Conservation (phyloP, 2,888 invertebrate genomes). For the Cheilosia urbana region DNA sequence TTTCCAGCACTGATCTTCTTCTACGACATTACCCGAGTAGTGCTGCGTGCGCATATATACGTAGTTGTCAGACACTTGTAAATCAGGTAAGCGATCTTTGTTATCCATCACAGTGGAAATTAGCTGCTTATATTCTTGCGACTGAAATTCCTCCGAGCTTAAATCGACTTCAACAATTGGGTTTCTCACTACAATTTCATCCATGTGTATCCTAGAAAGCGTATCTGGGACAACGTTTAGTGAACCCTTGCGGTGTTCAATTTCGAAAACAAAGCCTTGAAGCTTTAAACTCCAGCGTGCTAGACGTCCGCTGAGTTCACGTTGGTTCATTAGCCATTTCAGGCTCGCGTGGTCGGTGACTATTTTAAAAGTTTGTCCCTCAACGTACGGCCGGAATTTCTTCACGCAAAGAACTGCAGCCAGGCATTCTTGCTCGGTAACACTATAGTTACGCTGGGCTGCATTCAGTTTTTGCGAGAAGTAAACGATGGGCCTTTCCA, state of each 20-base stretch:
- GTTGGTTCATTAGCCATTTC: too few species aligned
- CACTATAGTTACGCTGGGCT: too few species aligned
- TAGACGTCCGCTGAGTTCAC: neutral
- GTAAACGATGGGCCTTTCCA: neutral
- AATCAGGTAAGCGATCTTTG: neutral
- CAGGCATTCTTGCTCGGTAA: too few species aligned
- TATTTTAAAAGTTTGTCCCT: too few species aligned
- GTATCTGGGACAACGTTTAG: neutral
- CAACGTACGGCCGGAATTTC: too few species aligned
- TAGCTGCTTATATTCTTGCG: slow-evolving; percentile 1
- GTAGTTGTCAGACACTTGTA: neutral
- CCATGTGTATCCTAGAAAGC: neutral
- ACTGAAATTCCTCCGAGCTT: neutral
- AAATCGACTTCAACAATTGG: neutral
- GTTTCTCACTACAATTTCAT: neutral
- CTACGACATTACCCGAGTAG: neutral
- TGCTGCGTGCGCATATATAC: neutral
- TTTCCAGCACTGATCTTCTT: neutral
- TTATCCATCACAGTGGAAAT: neutral
- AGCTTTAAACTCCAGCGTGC: neutral
- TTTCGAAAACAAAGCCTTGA: neutral
- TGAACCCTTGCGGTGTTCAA: neutral
- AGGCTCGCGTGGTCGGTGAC: too few species aligned
- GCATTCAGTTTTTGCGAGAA: slow-evolving; percentile 22
- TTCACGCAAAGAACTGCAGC: too few species aligned